Evolutionary conservation across 2,888 invertebrate genomes (phyloP).

Genomic region (Athetis lepigone): DNA sequence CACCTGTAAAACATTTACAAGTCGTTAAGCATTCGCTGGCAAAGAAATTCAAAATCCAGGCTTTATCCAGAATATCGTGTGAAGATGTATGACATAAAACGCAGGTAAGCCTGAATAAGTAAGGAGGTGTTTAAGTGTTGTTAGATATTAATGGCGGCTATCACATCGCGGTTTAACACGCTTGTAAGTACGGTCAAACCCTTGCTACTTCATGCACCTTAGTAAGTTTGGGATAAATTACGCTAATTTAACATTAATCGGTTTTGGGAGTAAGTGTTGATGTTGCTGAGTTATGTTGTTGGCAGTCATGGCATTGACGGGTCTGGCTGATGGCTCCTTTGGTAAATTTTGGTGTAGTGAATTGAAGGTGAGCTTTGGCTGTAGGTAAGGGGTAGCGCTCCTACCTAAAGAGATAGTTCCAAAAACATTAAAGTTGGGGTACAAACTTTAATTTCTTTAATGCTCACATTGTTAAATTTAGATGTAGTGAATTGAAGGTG

Average conservation of each 20-base stretch:
- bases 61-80: constrained; percentile 44
- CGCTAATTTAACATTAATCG: constrained; percentile 69
- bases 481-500: no score
- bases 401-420: no score
- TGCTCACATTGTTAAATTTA: no score
- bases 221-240: constrained; percentile 72
- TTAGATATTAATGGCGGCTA: constrained; percentile 81
- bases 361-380: no score
- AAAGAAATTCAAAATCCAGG: constrained; percentile 40
- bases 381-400: no score
- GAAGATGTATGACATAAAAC: constrained; percentile 64
- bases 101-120: constrained; percentile 75
- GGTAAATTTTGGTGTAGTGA: neutral
- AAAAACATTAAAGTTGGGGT: no score
- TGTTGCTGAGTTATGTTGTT: neutral
- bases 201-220: constrained; percentile 77
- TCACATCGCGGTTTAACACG: constrained; percentile 79
- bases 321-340: no score
- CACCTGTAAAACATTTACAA: constrained; percentile 7
- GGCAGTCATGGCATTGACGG: neutral
- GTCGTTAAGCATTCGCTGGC: neutral
- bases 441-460: no score
- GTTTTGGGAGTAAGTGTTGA: constrained; percentile 37
- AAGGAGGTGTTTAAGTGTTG: constrained; percentile 74
- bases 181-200: constrained; percentile 80